Evolutionary conservation across 1,140 invertebrate species (phyloP).

Genomic region (Philaenus spumarius): DNA sequence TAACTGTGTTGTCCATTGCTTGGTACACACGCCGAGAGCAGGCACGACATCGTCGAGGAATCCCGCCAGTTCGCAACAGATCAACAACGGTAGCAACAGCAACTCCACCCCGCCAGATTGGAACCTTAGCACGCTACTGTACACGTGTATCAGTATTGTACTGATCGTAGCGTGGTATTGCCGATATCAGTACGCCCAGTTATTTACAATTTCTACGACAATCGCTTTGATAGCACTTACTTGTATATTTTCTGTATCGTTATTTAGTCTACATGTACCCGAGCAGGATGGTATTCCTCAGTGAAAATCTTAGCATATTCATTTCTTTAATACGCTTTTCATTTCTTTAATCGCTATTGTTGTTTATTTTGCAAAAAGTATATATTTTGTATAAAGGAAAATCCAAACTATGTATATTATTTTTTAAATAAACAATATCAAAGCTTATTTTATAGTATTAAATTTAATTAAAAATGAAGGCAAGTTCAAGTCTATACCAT

Average conservation of each 20-base stretch:
- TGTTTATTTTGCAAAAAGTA: too few relatives aligned
- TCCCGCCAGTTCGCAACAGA: slow-evolving; percentile 20
- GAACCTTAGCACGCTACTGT: slow-evolving; percentile 39
- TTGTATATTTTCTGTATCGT: slow-evolving; percentile 48
- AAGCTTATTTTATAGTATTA: too few relatives aligned
- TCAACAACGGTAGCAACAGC: slow-evolving; percentile 12
- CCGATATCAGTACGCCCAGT: slow-evolving; percentile 52
- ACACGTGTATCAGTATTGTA: slow-evolving; percentile 45
- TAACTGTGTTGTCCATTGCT: slow-evolving; percentile 82
- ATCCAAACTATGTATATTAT: too few relatives aligned
- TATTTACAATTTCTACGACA: slow-evolving; percentile 56
- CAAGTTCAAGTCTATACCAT: too few relatives aligned
- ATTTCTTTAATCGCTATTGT: too few relatives aligned
- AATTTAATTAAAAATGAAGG: too few relatives aligned
- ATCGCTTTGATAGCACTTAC: slow-evolving; percentile 51
- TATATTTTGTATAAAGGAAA: too few relatives aligned
- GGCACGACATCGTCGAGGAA: background rate
- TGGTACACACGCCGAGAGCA: slow-evolving; percentile 57
- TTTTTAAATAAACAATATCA: too few relatives aligned
- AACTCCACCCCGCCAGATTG: slow-evolving; percentile 31
- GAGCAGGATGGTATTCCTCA: slow-evolving; percentile 45
- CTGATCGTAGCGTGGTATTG: slow-evolving; percentile 53
- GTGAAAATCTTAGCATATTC: slow-evolving; percentile 26
- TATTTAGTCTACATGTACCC: slow-evolving; percentile 45
- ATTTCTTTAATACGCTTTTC: too few relatives aligned